Evolutionary conservation across 2,797 vertebrate species (phyloP).

Genomic region (Sebastes variabilis): DNA sequence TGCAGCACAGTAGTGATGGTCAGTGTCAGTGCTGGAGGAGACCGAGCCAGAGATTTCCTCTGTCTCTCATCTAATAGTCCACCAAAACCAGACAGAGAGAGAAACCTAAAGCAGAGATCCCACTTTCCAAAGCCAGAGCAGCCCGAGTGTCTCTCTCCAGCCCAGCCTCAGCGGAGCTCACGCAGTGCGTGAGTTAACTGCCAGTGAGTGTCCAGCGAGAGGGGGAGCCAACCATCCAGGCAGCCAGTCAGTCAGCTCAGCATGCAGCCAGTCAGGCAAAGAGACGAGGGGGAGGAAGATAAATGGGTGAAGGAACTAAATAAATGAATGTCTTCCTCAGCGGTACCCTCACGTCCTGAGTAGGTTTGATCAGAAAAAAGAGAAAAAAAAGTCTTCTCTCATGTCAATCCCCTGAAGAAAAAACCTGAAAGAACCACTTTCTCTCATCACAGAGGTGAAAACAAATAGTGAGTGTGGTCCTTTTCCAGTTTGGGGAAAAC

Average conservation of each 20-base stretch:
- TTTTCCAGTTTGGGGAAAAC: conserved; percentile 56
- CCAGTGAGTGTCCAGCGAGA: conserved; percentile 62
- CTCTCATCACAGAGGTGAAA: conserved; percentile 41
- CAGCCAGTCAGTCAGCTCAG: conserved; percentile 67
- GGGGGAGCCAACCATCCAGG: conserved; percentile 67
- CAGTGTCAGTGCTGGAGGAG: conserved; percentile 59
- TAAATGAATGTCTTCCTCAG: conserved; percentile 62
- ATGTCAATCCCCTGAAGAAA: conserved; percentile 17
- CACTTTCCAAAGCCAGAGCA: conserved; percentile 61
- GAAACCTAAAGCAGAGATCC: conserved; percentile 47
- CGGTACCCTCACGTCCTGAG: conserved; percentile 44
- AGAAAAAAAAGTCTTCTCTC: conserved; percentile 13
- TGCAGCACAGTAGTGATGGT: conserved; percentile 75
- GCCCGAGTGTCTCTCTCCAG: conserved; percentile 40
- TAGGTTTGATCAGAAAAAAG: conserved; percentile 7
- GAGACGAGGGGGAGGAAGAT: conserved; percentile 62
- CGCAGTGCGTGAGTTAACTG: conserved; percentile 55
- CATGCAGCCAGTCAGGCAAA: conserved; percentile 67
- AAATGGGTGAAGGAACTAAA: conserved; percentile 62
- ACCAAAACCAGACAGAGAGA: conserved; percentile 48
- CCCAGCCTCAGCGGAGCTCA: conserved; percentile 51
- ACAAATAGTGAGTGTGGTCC: conserved; percentile 16
- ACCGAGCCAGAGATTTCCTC: conserved; percentile 48
- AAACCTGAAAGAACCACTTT: neutral
- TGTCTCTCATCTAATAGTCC: conserved; percentile 65